Evolutionary conservation across 1,140 invertebrate genomes (phyloP).

Genomic region (Ganaspis sp.): DNA sequence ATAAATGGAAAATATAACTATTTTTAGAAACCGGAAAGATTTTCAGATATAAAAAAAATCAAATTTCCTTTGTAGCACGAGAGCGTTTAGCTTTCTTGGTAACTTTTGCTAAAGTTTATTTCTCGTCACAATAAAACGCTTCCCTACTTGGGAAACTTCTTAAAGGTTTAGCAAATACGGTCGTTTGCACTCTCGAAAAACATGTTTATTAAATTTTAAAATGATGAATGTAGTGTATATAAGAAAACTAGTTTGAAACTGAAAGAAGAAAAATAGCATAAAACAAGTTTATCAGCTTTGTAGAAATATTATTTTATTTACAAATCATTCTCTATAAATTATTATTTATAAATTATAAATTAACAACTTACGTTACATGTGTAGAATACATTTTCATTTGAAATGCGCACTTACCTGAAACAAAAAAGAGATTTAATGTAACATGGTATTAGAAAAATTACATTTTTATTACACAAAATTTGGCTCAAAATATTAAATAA

Average conservation of each 20-base stretch:
- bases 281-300: not conserved
- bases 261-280: not conserved
- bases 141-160: not conserved
- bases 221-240: not conserved
- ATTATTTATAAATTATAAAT: too few species aligned
- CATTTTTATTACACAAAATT: too few species aligned
- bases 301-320: too few species aligned
- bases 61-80: slow-evolving; percentile 11
- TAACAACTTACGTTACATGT: too few species aligned
- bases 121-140: not conserved
- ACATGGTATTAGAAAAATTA: too few species aligned
- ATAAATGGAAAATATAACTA: not conserved
- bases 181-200: not conserved
- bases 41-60: not conserved
- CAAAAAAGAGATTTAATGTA: too few species aligned
- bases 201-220: slow-evolving; percentile 16
- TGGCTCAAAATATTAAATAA: too few species aligned
- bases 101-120: slow-evolving; percentile 29
- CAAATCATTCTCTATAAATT: too few species aligned
- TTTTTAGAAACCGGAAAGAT: not conserved
- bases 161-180: not conserved
- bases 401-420: too few species aligned
- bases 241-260: not conserved
- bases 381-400: too few species aligned
- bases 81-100: not conserved